Base-by-base conservation (phyloP, 1,140 invertebrate species). In the Brachionus rotundiformis region DNA sequence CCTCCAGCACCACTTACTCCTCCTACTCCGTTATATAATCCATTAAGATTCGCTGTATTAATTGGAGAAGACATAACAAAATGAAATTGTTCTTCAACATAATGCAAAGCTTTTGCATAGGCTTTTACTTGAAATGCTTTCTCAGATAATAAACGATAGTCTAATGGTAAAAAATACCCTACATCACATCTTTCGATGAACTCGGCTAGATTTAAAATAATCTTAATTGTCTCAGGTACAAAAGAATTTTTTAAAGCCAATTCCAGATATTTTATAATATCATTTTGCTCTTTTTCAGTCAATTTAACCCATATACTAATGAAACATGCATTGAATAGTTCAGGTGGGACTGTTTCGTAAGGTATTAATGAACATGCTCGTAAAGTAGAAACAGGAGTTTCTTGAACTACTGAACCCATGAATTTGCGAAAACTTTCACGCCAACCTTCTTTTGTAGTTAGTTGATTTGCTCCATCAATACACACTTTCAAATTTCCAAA, bases 161-260 rank as follows among this genome's bases (percentile, higher is more conserved):
- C 92, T 23, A 99, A 90, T 0, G 96, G 95, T 16, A 68, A 49
- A 49, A 65, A 65, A 65, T 63, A 65, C 3, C 63, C 41, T 39
- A 82, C 94, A 85, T 99, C 97, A 86, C 95, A 98, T 86, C 99
- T 97, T 85, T 99, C 97, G 95, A 99, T 98, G 85, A 99, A 99
- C 88, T 99, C 97, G 0, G 96, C 96, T 29, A 99, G 89, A 89
- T 99, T 99, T 1, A 99, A 89, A 82, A 99, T 93, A 0, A 96
- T 96, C 85, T 99, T 96, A 0, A 96, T 98, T 33, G 99, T 93
- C 87, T 99, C 98, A 0, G 96, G 94, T 68, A 97, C 91, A 86
- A 98, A 95, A 1, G 95, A 93, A 61, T 92, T 93, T 29, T 75
- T 68, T 0, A 99, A 86, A 0, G 96, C 96, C 86, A 95, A 92